Evolutionary conservation across 2,113 vertebrate species (phyloP).

Genomic region (Dasypus novemcinctus): DNA sequence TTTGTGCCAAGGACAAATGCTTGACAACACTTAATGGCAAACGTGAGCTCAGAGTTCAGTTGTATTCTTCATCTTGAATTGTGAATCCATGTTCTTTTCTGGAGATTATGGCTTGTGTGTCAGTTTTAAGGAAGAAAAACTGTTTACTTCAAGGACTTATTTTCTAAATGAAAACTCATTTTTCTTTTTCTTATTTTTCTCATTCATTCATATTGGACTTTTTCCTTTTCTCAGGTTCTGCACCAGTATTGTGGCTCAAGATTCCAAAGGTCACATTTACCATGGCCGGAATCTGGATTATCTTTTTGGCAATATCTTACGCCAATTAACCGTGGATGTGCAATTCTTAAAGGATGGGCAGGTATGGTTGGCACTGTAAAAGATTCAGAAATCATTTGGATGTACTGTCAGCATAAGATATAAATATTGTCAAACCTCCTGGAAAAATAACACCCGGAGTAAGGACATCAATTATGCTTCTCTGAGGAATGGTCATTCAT

Average conservation of each 20-base stretch:
- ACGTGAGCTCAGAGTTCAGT: not conserved
- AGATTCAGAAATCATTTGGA: not conserved
- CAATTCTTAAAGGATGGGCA: conserved; percentile 87
- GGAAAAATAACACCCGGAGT: not conserved
- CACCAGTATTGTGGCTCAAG: conserved; percentile 94
- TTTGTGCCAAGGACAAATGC: not conserved
- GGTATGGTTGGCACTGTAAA: conserved; percentile 75
- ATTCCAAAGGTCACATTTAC: conserved; percentile 88
- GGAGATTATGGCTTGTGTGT: not conserved
- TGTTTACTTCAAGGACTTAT: not conserved
- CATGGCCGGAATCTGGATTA: conserved; percentile 96
- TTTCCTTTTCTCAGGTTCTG: conserved; percentile 87
- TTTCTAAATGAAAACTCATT: not conserved
- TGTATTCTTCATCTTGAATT: conserved; percentile 28
- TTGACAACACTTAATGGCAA: not conserved
- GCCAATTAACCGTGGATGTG: conserved; percentile 89
- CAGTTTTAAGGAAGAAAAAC: not conserved
- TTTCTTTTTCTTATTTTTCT: not conserved
- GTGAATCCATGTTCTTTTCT: not conserved
- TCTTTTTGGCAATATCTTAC: conserved; percentile 82
- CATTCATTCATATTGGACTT: not conserved
- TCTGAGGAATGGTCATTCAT: not conserved
- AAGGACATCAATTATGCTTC: not conserved
- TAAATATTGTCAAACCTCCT: not conserved
- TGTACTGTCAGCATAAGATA: not conserved